Evolutionary conservation across 2,888 invertebrate genomes (phyloP).

Genomic region (Hyposoter didymator): DNA sequence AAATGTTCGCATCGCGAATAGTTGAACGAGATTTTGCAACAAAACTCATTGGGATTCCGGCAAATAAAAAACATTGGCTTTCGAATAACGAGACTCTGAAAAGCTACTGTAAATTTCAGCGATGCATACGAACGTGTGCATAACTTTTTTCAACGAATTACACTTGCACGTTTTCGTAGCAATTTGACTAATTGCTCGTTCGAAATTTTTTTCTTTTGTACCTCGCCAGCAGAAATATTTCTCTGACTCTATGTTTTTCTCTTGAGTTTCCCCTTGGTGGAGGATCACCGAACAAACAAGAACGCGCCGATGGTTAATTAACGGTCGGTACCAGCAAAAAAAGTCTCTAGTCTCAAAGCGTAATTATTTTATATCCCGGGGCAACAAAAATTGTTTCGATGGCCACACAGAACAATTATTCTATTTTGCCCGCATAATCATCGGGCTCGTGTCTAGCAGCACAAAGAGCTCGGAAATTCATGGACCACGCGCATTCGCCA

Average conservation of each 20-base stretch:
- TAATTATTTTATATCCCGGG: slow-evolving; percentile 5
- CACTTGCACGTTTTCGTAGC: neutral
- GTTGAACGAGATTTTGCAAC: too few relatives aligned
- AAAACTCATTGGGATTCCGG: too few relatives aligned
- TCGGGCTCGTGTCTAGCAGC: neutral
- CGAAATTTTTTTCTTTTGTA: too few relatives aligned
- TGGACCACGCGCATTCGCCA: neutral
- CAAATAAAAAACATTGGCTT: too few relatives aligned
- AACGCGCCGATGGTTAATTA: neutral
- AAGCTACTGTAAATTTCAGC: too few relatives aligned
- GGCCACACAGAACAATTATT: neutral
- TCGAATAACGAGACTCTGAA: too few relatives aligned
- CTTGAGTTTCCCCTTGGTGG: neutral
- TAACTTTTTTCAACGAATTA: neutral
- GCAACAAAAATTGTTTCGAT: neutral
- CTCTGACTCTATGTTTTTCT: neutral
- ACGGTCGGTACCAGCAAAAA: neutral
- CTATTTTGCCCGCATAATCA: slow-evolving; percentile 7
- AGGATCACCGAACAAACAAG: neutral
- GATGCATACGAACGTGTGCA: too few relatives aligned
- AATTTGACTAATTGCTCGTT: neutral
- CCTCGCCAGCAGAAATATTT: neutral
- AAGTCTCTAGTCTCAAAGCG: neutral
- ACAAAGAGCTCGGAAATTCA: neutral
- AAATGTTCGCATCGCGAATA: too few relatives aligned